Percentiles rank a stretch among this genome's conserved stretches.
These are phyloP conservation scores for Mesitornis unicolor DNA, from an alignment of 2,113 vertebrate species.

Conservation along the genomic window DNA sequence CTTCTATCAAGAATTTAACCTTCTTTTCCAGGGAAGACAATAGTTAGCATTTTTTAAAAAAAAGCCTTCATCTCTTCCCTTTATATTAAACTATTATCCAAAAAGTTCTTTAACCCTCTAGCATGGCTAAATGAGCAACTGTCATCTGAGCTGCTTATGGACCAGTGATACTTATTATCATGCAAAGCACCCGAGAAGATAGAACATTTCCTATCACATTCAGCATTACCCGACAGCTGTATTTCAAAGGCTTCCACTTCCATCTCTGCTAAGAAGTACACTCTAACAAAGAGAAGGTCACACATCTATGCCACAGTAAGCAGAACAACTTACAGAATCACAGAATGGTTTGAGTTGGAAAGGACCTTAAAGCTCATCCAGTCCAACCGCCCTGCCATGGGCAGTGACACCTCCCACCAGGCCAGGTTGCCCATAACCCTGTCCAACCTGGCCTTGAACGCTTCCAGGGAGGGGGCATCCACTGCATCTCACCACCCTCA, in stretches of 20 bases:
- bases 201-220: neutral
- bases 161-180: neutral
- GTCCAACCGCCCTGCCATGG: too few relatives aligned
- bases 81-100: neutral
- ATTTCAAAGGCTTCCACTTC: neutral
- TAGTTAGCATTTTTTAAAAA: neutral
- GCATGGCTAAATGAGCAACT: neutral
- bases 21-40: neutral
- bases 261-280: neutral
- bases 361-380: too few relatives aligned
- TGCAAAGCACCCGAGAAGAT: neutral
- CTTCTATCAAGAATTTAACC: neutral
- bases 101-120: neutral
- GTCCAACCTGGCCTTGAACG: too few relatives aligned
- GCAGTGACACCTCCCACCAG: too few relatives aligned
- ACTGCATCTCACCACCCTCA: too few relatives aligned
- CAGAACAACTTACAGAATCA: neutral
- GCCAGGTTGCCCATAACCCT: too few relatives aligned
- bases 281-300: neutral
- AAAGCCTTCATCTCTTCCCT: neutral
- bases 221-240: neutral
- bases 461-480: too few relatives aligned
- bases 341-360: too few relatives aligned
- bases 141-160: neutral
- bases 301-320: neutral